These are phyloP conservation scores for Platyscapa corneri DNA, from an alignment of 1,140 invertebrate genomes.

Conservation along the genomic window DNA sequence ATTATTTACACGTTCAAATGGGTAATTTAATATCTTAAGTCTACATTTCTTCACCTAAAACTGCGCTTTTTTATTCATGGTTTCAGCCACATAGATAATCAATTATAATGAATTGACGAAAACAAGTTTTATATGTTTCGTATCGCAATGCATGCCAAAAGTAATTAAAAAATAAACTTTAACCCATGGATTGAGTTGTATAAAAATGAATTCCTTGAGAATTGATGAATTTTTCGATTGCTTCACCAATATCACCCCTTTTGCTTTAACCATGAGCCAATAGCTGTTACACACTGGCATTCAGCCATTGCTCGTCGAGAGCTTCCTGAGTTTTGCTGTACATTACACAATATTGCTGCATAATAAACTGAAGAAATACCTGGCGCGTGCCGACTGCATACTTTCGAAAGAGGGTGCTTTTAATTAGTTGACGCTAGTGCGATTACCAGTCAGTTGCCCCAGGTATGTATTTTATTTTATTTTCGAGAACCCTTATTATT, in stretches of 20 bases:
- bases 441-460: not conserved
- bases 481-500: not conserved
- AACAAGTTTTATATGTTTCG: no score
- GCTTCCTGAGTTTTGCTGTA: not conserved
- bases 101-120: no score
- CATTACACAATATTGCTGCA: slow-evolving; percentile 1
- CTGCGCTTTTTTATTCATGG: no score
- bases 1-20: no score
- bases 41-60: no score
- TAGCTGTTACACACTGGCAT: not conserved
- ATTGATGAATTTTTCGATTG: not conserved
- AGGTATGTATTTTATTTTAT: not conserved
- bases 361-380: slow-evolving; percentile 2
- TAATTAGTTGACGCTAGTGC: not conserved
- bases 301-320: not conserved
- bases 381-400: slow-evolving; percentile 4
- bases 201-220: not conserved
- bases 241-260: not conserved
- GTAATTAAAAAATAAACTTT: not conserved
- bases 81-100: no score
- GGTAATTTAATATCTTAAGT: no score
- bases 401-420: slow-evolving; percentile 11
- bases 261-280: not conserved
- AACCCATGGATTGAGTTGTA: not conserved
- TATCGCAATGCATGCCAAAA: no score